Evolutionary conservation across 2,888 invertebrate species (phyloP), one percentile per base, ranked within the genome.

Genomic region (Agrotis ipsilon): DNA sequence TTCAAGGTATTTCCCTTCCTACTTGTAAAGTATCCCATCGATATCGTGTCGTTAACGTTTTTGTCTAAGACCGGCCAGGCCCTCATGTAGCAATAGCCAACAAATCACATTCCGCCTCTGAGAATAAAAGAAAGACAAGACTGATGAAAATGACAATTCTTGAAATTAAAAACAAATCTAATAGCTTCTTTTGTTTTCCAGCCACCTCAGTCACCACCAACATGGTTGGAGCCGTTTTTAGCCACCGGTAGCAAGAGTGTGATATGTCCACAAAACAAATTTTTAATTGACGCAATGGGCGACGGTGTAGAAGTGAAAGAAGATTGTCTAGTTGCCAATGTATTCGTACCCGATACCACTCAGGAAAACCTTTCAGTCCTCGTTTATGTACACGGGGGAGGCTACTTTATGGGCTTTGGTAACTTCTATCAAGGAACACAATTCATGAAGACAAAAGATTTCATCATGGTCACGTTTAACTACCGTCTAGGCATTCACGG

Each of bases 371-470:
- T 90, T 5, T 83, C 89, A 7, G 90, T 90, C 13, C 16, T 88
- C 0, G 86, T 90, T 0, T 76, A 78, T 51, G 71, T 89, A 13
- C 90, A 90, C 19, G 90, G 89, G 7, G 90, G 90, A 24, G 87
- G 86, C 0, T 54, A 27, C 21, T 3, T 39, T 21, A 2, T 6
- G 3, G 68, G 65, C 3, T 68, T n/a, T 19, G 65, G 68, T 16
- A 16, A 61, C 2, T 0, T 1, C 1, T 16, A 7, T 43, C 21
- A n/a, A 62, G 63, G n/a, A 27, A 62, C 63, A 24, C 7, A 61
- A 2, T 39, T 61, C 5, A 39, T 61, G 2, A 49, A 16, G 19
- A 14, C 14, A 5, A 60, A 66, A 48, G 65, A 66, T 16, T 13
- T 66, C 1, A 43, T 66, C n/a, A 24, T 66, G 39, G 66, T 66